These are phyloP conservation scores for Dexiosoma caninum DNA, from an alignment of 2,888 invertebrate genomes.

Conservation along the genomic window DNA sequence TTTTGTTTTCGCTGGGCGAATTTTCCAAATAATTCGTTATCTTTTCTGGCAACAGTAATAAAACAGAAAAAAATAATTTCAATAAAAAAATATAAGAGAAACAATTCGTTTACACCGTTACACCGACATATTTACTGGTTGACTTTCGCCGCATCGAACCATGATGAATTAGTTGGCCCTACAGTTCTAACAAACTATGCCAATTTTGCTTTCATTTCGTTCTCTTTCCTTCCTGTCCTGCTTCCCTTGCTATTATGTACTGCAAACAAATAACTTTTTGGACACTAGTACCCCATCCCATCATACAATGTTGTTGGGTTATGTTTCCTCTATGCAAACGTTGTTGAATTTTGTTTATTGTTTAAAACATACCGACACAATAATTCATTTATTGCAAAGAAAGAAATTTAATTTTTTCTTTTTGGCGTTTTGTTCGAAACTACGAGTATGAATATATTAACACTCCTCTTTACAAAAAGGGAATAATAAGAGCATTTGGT, in stretches of 20 bases:
- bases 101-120: not conserved
- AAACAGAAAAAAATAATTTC: no score
- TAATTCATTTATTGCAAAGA: constrained; percentile 50
- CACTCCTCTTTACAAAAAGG: not conserved
- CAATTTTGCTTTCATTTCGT: not conserved
- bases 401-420: not conserved
- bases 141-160: constrained; percentile 24
- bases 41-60: no score
- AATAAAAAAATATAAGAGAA: no score
- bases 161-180: constrained; percentile 40
- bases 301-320: constrained; percentile 12
- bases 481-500: constrained; percentile 14
- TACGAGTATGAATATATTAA: constrained; percentile 34
- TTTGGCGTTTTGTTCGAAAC: constrained; percentile 4
- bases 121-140: not conserved
- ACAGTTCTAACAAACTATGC: not conserved
- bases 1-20: no score
- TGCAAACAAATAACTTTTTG: constrained; percentile 38
- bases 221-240: not conserved
- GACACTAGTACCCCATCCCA: not conserved
- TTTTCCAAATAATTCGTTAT: no score
- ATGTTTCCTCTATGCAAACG: constrained; percentile 18
- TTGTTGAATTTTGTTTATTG: constrained; percentile 16
- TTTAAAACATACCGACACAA: constrained; percentile 42
- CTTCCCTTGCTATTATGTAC: not conserved